These are phyloP conservation scores for Gastrophysa polygoni DNA, from an alignment of 2,888 invertebrate species.

Conservation along the genomic window DNA sequence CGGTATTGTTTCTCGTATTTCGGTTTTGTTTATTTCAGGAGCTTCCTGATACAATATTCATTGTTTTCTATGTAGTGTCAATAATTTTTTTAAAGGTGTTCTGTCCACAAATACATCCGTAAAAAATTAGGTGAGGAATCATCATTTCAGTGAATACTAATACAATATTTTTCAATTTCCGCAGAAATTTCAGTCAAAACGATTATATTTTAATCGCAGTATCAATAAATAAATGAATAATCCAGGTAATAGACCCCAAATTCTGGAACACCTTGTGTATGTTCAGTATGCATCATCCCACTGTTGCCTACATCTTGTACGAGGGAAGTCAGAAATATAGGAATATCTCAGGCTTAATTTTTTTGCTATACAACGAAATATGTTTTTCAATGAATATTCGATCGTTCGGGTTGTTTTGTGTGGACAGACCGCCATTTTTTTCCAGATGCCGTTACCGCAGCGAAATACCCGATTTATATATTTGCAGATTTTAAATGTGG, in stretches of 20 bases:
- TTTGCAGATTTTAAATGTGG: slow-evolving; percentile 55
- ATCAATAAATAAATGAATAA: too few species aligned
- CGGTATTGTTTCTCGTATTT: neutral
- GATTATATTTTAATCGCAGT: too few species aligned
- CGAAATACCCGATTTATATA: slow-evolving; percentile 54
- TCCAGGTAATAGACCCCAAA: too few species aligned
- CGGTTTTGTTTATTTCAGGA: slow-evolving; percentile 40
- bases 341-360: too few species aligned
- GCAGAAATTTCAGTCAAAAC: too few species aligned
- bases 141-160: too few species aligned
- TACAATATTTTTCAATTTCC: too few species aligned
- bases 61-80: slow-evolving; percentile 44
- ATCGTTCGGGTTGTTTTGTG: slow-evolving; percentile 17
- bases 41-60: slow-evolving; percentile 26
- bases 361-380: neutral
- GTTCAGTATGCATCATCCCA: too few species aligned
- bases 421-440: slow-evolving; percentile 34
- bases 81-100: slow-evolving; percentile 14
- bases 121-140: too few species aligned
- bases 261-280: too few species aligned
- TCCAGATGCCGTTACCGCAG: slow-evolving; percentile 48
- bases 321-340: too few species aligned
- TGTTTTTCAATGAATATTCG: neutral
- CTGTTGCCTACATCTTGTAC: too few species aligned
- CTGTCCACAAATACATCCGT: slow-evolving; percentile 16